phyloP scores from a whole-genome alignment of 2,113 vertebrate genomes.

The Corythornis cristatus region DNA sequence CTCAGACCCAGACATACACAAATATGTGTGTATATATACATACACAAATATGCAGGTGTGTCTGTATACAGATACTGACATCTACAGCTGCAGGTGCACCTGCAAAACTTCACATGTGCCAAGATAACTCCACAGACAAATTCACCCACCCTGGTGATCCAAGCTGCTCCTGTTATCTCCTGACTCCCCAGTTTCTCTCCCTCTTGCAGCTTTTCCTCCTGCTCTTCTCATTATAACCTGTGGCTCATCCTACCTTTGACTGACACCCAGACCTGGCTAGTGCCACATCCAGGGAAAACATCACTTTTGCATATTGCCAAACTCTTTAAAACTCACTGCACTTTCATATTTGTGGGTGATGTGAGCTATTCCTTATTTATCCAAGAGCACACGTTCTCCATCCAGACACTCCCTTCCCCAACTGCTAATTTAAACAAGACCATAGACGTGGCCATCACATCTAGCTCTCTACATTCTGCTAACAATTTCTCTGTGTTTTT shows the following conservation, averaged over 20 bases:
- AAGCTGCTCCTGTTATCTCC: background rate
- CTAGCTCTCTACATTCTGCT: background rate
- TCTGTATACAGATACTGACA: background rate
- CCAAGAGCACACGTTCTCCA: background rate
- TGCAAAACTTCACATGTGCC: background rate
- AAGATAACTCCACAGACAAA: background rate
- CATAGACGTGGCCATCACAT: background rate
- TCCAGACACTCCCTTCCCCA: background rate
- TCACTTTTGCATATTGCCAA: background rate
- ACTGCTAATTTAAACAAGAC: background rate
- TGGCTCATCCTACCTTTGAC: background rate
- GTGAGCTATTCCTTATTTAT: background rate
- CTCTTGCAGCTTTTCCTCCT: background rate
- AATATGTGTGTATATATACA: background rate
- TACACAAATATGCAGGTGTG: no score
- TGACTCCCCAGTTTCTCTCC: background rate
- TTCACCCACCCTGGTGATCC: background rate
- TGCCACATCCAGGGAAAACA: background rate
- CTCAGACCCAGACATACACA: background rate
- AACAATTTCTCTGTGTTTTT: background rate
- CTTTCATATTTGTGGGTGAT: background rate
- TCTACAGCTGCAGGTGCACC: background rate
- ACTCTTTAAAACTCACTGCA: background rate
- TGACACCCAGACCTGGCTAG: background rate
- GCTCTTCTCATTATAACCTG: background rate